Evolutionary conservation across 2,797 vertebrate genomes (phyloP).

Genomic region (Emydoidea blandingii): DNA sequence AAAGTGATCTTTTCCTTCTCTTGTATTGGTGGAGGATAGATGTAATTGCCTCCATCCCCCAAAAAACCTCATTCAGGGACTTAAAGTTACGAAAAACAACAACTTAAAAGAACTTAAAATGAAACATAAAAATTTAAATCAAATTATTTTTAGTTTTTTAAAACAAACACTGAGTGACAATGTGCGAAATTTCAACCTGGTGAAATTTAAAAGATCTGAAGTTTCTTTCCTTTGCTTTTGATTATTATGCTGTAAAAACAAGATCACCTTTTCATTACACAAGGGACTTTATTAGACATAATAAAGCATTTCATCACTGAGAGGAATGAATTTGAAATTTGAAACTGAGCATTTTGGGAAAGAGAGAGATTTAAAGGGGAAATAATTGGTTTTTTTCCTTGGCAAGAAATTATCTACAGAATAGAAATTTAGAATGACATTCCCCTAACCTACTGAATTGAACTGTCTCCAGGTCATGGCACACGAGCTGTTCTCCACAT

Average conservation of each 20-base stretch:
- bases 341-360: background rate
- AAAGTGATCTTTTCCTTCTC: background rate
- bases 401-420: constrained; percentile 51
- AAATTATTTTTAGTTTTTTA: background rate
- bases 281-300: background rate
- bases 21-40: background rate
- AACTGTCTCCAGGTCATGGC: constrained; percentile 85
- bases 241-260: background rate
- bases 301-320: background rate
- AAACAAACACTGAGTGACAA: background rate
- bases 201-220: constrained; percentile 1
- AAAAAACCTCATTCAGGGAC: background rate
- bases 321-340: constrained; percentile 21
- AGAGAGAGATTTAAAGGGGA: background rate
- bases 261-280: background rate
- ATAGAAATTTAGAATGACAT: constrained; percentile 37
- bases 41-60: background rate
- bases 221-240: constrained; percentile 12
- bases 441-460: constrained; percentile 79
- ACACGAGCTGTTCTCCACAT: constrained; percentile 83
- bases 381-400: constrained; percentile 22
- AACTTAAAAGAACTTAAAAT: background rate
- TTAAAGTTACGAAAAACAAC: background rate
- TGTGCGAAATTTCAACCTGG: constrained; percentile 3
- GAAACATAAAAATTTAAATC: background rate